A percentile compares a stretch with the other conserved stretches of the same genome.
These are phyloP conservation scores for Panthera leo DNA, from an alignment of 2,113 vertebrate species.

Conservation along the genomic window DNA sequence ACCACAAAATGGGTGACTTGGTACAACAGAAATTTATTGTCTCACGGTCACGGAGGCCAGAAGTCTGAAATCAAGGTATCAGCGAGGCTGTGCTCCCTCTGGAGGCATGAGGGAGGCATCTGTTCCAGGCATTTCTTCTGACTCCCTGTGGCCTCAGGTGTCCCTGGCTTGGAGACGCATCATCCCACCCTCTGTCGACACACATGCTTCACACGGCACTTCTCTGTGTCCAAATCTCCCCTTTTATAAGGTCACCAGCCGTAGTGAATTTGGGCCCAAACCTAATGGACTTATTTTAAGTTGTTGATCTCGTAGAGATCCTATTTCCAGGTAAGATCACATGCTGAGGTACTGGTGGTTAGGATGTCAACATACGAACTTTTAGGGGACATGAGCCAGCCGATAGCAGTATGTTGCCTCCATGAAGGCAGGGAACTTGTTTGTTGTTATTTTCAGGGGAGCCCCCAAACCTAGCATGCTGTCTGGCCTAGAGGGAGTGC, in stretches of 20 bases:
- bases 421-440: background rate
- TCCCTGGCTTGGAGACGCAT: background rate
- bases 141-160: background rate
- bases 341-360: background rate
- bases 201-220: too few relatives aligned
- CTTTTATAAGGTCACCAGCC: background rate
- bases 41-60: background rate
- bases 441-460: background rate
- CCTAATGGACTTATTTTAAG: background rate
- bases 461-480: rapidly evolving
- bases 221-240: background rate
- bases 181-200: rapidly evolving
- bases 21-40: background rate
- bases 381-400: background rate
- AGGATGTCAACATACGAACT: background rate
- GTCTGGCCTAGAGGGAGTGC: background rate
- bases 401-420: background rate
- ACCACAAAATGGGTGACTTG: background rate
- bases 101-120: rapidly evolving
- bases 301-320: background rate
- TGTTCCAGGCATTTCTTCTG: rapidly evolving
- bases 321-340: background rate
- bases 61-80: background rate
- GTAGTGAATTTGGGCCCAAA: background rate
- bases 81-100: rapidly evolving